A percentile compares a stretch with the other conserved stretches of the same genome.
These are phyloP conservation scores for Hylaeus volcanicus DNA, from an alignment of 1,140 invertebrate species.

Conservation along the genomic window DNA sequence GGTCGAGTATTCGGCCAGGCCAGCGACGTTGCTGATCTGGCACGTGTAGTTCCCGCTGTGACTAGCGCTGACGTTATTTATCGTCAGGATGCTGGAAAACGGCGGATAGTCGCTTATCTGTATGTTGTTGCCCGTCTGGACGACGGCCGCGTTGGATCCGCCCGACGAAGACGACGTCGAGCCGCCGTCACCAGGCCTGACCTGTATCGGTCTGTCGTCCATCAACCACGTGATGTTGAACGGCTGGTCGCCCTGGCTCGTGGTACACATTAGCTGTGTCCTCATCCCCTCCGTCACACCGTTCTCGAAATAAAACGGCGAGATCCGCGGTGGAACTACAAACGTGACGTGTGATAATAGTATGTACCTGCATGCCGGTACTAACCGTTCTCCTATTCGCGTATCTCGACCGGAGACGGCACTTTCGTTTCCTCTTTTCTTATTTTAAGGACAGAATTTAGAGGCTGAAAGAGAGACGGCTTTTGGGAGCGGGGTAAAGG, in stretches of 20 bases:
- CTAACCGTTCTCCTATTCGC: conserved; percentile 40
- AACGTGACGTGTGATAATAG: conserved; percentile 70
- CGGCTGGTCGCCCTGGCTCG: conserved; percentile 83
- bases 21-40: conserved; percentile 83
- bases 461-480: not conserved
- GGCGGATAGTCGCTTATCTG: conserved; percentile 81
- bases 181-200: conserved; percentile 61
- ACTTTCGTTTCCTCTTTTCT: conserved; percentile 1
- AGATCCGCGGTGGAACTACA: conserved; percentile 84
- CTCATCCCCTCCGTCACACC: conserved; percentile 83
- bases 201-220: conserved; percentile 78
- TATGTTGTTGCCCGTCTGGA: conserved; percentile 70
- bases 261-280: conserved; percentile 84
- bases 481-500: not conserved
- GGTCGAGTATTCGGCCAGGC: conserved; percentile 82
- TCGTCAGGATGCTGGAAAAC: conserved; percentile 83
- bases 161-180: conserved; percentile 51
- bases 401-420: conserved; percentile 18
- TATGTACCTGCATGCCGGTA: conserved; percentile 41
- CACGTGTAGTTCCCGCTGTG: conserved; percentile 87
- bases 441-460: not conserved
- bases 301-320: conserved; percentile 82
- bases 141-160: conserved; percentile 48
- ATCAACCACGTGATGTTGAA: conserved; percentile 84
- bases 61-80: conserved; percentile 83